phyloP scores from a whole-genome alignment of 2,113 vertebrate species.

The Microtus richardsoni region DNA sequence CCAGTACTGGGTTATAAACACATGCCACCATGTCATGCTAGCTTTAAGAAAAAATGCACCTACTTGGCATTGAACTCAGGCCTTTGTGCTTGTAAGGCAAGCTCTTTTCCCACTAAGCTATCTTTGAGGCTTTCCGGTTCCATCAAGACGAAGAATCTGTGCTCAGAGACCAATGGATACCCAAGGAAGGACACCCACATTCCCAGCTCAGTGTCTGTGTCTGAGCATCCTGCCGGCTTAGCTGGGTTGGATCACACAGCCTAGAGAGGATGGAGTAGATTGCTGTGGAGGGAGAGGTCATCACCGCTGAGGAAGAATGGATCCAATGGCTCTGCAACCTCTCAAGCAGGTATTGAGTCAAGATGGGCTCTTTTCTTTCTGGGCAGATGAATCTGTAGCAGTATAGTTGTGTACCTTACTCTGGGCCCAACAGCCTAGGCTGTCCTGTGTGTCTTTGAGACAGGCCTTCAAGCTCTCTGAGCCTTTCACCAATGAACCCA shows the following conservation, averaged over 20 bases:
- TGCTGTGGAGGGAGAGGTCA: accelerated
- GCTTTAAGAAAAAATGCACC: no score
- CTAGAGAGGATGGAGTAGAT: no score
- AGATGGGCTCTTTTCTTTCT: no score
- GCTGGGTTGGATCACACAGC: not conserved
- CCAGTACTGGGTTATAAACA: not conserved
- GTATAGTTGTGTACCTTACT: accelerated
- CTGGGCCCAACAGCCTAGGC: accelerated
- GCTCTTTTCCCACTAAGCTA: not conserved
- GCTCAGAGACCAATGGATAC: not conserved
- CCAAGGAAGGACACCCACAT: accelerated
- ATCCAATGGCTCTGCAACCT: accelerated
- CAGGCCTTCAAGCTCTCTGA: not conserved
- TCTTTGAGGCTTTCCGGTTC: no score
- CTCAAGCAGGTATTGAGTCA: not conserved
- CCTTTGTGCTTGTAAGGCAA: not conserved
- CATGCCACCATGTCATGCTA: accelerated
- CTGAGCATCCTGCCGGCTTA: accelerated
- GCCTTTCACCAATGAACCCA: accelerated
- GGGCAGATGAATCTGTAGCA: not conserved
- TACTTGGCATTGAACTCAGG: not conserved
- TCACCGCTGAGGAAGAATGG: no score
- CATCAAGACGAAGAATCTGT: not conserved
- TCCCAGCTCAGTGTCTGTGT: accelerated
- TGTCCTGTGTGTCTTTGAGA: not conserved